Base-by-base conservation (phyloP, 2,888 invertebrate genomes). In the Cantharis nigra region DNA sequence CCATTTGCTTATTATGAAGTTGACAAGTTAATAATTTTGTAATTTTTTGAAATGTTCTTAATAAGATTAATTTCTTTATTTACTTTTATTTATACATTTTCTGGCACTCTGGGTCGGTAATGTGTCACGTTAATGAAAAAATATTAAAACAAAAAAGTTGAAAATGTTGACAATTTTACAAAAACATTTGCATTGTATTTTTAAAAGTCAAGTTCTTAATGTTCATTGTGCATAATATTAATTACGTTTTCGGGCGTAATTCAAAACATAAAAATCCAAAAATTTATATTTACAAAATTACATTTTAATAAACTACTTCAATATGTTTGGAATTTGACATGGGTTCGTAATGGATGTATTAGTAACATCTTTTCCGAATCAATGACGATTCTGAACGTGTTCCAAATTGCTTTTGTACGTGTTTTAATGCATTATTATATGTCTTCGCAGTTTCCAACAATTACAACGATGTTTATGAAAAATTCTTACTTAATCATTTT, bases 321-420 rank as follows among this genome's bases (percentile, higher is more conserved):
- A 49, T 49, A n/a, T 49, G 49, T 49, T 49, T 49, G 49, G 49
- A 49, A 49, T 49, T 49, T 49, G 49, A 49, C 49, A n/a, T 49
- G 49, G 49, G 49, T n/a, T 49, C n/a, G n/a, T 49, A 49, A 49
- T 49, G 49, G 49, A 49, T 49, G 49, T 49, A 49, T 49, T 49
- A 49, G 49, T 49, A 49, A 49, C 49, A 49, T 49, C 49, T 49
- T 49, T 49, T 49, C 49, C 49, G 49, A 49, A 49, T 49, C 49
- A 67, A 67, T 23, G 65, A 67, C 65, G 26, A 26, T 67, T 67
- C 26, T 67, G 65, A 26, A 67, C 65, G 65, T 67, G 65, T 67
- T 67, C 65, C 26, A 67, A 67, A 67, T 67, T 67, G 65, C 65
- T 67, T 67, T 67, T 9, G 23, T 67, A 67, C 65, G 65, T 67